Conservation (phyloP, 2,888 invertebrate species). For the Oxystoma pomonae region DNA sequence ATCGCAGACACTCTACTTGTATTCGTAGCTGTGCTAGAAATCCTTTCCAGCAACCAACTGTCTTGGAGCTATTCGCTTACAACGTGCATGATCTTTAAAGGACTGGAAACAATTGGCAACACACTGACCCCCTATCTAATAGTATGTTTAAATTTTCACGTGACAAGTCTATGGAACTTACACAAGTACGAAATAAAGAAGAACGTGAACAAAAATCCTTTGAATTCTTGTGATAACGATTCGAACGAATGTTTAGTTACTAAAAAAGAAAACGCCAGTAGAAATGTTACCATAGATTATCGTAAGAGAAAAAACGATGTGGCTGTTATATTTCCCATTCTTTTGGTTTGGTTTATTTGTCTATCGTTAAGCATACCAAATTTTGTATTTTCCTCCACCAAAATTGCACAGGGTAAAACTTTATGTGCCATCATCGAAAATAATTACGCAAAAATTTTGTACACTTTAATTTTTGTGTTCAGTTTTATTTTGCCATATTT, state of each 20-base stretch:
- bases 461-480: constrained; percentile 39
- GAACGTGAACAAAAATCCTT: constrained; percentile 40
- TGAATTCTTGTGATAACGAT: constrained; percentile 35
- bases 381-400: constrained; percentile 52
- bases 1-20: constrained; percentile 51
- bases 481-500: constrained; percentile 35
- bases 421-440: constrained; percentile 54
- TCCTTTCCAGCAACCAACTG: constrained; percentile 51
- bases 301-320: constrained; percentile 47
- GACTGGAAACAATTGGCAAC: constrained; percentile 53
- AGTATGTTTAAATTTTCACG: constrained; percentile 55
- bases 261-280: constrained; percentile 40
- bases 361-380: constrained; percentile 58
- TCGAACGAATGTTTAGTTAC: constrained; percentile 38
- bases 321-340: constrained; percentile 52
- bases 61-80: constrained; percentile 53
- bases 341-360: constrained; percentile 57
- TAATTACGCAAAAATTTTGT: constrained; percentile 46
- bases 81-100: constrained; percentile 54
- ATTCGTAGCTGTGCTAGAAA: constrained; percentile 51
- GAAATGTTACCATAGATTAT: constrained; percentile 56
- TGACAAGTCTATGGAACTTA: constrained; percentile 54
- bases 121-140: constrained; percentile 56
- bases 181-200: constrained; percentile 47
- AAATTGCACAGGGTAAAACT: constrained; percentile 41